A percentile compares a stretch with the other conserved stretches of the same genome.
These are phyloP conservation scores for Benthosema pterotum DNA, from an alignment of 2,797 vertebrate genomes.

Conservation along the genomic window DNA sequence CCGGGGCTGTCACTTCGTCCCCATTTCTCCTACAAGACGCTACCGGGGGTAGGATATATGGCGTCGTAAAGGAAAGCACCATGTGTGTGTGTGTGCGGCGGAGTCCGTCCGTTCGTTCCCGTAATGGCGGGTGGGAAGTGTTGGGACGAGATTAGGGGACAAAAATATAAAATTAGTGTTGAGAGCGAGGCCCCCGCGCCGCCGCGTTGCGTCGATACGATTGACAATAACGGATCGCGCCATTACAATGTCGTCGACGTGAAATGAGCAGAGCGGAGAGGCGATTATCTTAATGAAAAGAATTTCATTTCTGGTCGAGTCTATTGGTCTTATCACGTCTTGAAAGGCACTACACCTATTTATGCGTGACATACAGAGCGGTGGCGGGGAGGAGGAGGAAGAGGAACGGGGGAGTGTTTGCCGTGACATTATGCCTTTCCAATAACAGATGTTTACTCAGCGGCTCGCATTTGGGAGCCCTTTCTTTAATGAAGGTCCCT, in stretches of 20 bases:
- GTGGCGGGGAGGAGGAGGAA: slow-evolving; percentile 34
- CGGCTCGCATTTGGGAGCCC: slow-evolving; percentile 48
- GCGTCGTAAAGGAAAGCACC: slow-evolving; percentile 38
- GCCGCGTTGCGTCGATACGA: slow-evolving; percentile 41
- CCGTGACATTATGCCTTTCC: slow-evolving; percentile 48
- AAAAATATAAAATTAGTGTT: slow-evolving; percentile 48
- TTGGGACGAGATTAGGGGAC: slow-evolving; percentile 16
- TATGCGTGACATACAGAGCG: slow-evolving; percentile 49
- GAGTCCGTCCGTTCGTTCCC: no score
- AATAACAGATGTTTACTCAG: slow-evolving; percentile 69
- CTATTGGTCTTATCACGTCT: slow-evolving; percentile 61
- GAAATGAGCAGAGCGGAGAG: slow-evolving; percentile 37
- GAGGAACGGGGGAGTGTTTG: slow-evolving; percentile 53
- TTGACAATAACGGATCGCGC: slow-evolving; percentile 48
- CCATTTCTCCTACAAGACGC: slow-evolving; percentile 41
- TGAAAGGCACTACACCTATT: slow-evolving; percentile 56
- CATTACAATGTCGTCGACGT: slow-evolving; percentile 49
- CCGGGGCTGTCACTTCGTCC: slow-evolving; percentile 58
- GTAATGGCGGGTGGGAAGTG: slow-evolving; percentile 13
- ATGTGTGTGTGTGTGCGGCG: no score
- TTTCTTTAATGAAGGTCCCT: slow-evolving; percentile 63
- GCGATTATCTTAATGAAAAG: slow-evolving; percentile 63
- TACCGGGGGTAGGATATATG: slow-evolving; percentile 51
- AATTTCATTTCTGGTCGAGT: slow-evolving; percentile 49
- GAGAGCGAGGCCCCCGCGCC: no score